These are phyloP conservation scores for Pteropus alecto DNA, from an alignment of 2,113 vertebrate species.

Conservation along the genomic window DNA sequence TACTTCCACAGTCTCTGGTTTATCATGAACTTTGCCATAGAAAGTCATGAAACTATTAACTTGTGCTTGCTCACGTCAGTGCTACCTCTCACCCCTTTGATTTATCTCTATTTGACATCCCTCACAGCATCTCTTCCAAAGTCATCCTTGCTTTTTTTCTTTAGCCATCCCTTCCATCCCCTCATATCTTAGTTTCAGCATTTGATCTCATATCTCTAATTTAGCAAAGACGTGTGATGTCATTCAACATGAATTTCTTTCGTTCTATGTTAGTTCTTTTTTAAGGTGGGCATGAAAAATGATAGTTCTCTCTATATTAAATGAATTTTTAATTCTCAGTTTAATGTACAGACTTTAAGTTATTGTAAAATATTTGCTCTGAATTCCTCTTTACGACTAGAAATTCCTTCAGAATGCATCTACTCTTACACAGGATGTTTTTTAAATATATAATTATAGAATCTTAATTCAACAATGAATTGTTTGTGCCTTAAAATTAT, in stretches of 20 bases:
- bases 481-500: neutral
- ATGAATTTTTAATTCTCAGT: conserved; percentile 37
- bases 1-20: neutral
- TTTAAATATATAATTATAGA: neutral
- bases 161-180: neutral
- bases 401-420: conserved; percentile 9
- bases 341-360: neutral
- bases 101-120: neutral
- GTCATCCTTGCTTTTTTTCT: neutral
- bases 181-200: neutral
- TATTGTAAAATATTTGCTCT: conserved; percentile 30
- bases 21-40: neutral
- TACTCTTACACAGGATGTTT: neutral
- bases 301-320: neutral
- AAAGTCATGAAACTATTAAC: neutral
- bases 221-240: neutral
- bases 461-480: conserved; percentile 9
- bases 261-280: conserved; percentile 19
- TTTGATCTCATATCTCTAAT: conserved; percentile 22
- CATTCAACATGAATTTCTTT: conserved; percentile 12
- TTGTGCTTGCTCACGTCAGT: neutral
- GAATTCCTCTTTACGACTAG: neutral
- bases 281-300: neutral
- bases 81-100: neutral
- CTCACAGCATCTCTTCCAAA: neutral